A percentile compares a stretch with the other conserved stretches of the same genome.
Conservation (phyloP, 2,888 invertebrate species). For the Leucoma salicis region DNA sequence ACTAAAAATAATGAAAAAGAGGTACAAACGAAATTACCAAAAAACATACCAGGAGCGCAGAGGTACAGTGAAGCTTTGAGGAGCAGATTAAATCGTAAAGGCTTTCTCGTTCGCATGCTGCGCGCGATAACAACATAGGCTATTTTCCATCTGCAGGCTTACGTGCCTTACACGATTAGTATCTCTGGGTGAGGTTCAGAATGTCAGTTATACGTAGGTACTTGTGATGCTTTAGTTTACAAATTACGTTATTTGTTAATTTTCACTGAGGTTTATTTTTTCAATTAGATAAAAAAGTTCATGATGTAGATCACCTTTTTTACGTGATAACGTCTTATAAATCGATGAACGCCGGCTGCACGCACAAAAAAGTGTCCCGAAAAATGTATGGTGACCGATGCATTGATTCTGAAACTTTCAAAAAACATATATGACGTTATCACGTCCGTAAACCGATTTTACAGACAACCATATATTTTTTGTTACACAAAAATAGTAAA, state of each 20-base stretch:
- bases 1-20: neutral
- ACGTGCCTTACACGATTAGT: slow-evolving; percentile 36
- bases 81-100: slow-evolving; percentile 62
- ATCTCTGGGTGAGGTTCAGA: slow-evolving; percentile 28
- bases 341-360: too few relatives aligned
- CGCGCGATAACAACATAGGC: slow-evolving; percentile 49
- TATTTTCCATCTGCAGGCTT: slow-evolving; percentile 43
- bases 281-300: too few relatives aligned
- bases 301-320: too few relatives aligned
- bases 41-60: slow-evolving; percentile 50
- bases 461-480: too few relatives aligned
- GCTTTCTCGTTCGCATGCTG: slow-evolving; percentile 55
- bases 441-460: too few relatives aligned
- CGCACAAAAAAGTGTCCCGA: too few relatives aligned
- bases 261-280: too few relatives aligned
- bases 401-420: too few relatives aligned
- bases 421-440: too few relatives aligned
- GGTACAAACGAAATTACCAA: slow-evolving; percentile 26
- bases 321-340: too few relatives aligned
- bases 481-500: too few relatives aligned
- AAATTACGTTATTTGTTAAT: neutral
- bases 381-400: too few relatives aligned
- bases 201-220: slow-evolving; percentile 13
- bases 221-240: slow-evolving; percentile 1
- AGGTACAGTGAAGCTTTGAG: slow-evolving; percentile 43